Evolutionary conservation across 2,797 vertebrate genomes (phyloP).

Genomic region (Perodicticus potto): DNA sequence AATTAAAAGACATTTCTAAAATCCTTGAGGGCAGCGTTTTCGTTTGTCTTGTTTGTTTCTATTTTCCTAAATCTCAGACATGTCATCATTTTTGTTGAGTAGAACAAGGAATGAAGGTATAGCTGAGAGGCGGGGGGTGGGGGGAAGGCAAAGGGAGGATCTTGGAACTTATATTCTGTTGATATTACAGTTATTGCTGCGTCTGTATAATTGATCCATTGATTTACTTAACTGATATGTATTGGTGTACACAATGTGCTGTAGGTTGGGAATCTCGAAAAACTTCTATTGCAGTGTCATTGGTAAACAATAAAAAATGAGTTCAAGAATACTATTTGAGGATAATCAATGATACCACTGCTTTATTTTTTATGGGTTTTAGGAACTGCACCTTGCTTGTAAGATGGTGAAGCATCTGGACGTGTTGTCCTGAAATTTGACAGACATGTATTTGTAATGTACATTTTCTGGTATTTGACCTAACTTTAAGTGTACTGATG

Average conservation of each 20-base stretch:
- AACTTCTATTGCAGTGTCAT: neutral
- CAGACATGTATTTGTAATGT: neutral
- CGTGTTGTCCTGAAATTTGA: neutral
- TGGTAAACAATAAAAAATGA: neutral
- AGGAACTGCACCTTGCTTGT: neutral
- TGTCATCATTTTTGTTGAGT: neutral
- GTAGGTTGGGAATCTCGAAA: neutral
- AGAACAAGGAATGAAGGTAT: neutral
- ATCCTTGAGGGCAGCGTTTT: neutral
- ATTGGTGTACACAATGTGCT: neutral
- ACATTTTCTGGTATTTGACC: constrained; percentile 20
- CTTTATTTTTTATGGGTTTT: neutral
- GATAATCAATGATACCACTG: neutral
- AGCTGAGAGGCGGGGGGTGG: neutral
- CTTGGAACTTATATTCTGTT: neutral
- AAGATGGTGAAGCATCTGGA: neutral
- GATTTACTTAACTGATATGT: neutral
- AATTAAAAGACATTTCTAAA: constrained; percentile 18
- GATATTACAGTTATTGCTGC: neutral
- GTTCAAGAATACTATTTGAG: neutral
- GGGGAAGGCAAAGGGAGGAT: neutral
- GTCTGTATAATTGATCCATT: neutral
- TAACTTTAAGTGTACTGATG: neutral
- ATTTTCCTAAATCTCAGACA: neutral
- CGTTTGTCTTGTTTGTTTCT: neutral